phyloP scores from a whole-genome alignment of 2,888 invertebrate genomes.

The Pocota personata region DNA sequence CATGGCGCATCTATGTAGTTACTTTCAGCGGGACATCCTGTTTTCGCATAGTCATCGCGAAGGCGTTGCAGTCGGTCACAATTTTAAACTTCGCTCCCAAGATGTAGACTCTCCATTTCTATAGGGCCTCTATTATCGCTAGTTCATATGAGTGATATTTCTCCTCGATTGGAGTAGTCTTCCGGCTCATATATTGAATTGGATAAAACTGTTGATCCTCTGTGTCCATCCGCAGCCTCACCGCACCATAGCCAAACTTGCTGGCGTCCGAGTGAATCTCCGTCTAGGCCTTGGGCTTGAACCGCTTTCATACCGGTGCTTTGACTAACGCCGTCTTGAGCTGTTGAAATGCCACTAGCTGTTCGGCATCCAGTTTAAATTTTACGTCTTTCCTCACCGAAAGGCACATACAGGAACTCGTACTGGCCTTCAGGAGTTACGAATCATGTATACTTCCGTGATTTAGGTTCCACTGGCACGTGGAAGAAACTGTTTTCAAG shows the following conservation, averaged over 20 bases:
- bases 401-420: constrained; percentile 73
- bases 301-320: constrained; percentile 64
- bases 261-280: constrained; percentile 74
- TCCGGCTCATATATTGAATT: constrained; percentile 61
- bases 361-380: constrained; percentile 57
- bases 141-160: constrained; percentile 75
- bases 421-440: too few relatives aligned
- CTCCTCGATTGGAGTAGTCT: constrained; percentile 56
- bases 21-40: constrained; percentile 57
- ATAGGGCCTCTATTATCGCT: constrained; percentile 75
- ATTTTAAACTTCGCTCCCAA: constrained; percentile 62
- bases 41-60: constrained; percentile 62
- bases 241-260: constrained; percentile 70
- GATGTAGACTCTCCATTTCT: constrained; percentile 50
- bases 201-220: constrained; percentile 58
- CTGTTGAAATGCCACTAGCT: constrained; percentile 54
- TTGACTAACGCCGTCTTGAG: constrained; percentile 47
- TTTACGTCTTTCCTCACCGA: constrained; percentile 50
- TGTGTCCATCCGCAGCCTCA: constrained; percentile 66
- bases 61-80: constrained; percentile 72
- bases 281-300: constrained; percentile 54
- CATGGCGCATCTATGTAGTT: constrained; percentile 35
- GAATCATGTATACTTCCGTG: constrained; percentile 58
- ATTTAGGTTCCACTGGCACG: constrained; percentile 52
- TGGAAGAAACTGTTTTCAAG: constrained; percentile 68